These are phyloP conservation scores for Girardinichthys multiradiatus DNA, from an alignment of 2,113 vertebrate genomes.

Conservation along the genomic window DNA sequence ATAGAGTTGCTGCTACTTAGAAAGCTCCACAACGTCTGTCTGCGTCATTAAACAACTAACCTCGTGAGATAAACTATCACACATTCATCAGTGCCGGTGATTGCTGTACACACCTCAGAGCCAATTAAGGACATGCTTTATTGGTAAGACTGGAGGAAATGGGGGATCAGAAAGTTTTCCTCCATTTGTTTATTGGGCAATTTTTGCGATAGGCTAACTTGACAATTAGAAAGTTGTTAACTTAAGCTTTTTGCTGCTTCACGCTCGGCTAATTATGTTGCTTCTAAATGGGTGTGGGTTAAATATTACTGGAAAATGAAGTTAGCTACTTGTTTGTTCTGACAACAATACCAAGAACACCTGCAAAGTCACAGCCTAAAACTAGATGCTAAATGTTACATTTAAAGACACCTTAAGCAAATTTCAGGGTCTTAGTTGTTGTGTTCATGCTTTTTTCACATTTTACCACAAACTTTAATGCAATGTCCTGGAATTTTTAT, in stretches of 20 bases:
- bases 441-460: no score
- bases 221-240: slow-evolving; percentile 31
- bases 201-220: neutral
- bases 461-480: neutral
- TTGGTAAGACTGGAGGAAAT: neutral
- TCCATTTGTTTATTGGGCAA: neutral
- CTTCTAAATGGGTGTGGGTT: neutral
- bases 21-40: neutral
- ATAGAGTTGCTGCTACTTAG: neutral
- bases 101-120: slow-evolving; percentile 41
- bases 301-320: neutral
- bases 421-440: no score
- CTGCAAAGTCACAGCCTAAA: no score
- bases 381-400: neutral
- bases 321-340: neutral
- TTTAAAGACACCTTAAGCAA: no score
- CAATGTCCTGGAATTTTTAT: neutral
- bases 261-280: slow-evolving; percentile 1
- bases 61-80: neutral
- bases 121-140: slow-evolving; percentile 18
- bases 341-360: neutral
- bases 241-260: slow-evolving; percentile 21
- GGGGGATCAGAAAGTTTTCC: neutral
- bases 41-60: neutral
- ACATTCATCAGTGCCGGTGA: slow-evolving; percentile 26